phyloP scores from a whole-genome alignment of 2,797 vertebrate species.

The Rhinichthys osculus region DNA sequence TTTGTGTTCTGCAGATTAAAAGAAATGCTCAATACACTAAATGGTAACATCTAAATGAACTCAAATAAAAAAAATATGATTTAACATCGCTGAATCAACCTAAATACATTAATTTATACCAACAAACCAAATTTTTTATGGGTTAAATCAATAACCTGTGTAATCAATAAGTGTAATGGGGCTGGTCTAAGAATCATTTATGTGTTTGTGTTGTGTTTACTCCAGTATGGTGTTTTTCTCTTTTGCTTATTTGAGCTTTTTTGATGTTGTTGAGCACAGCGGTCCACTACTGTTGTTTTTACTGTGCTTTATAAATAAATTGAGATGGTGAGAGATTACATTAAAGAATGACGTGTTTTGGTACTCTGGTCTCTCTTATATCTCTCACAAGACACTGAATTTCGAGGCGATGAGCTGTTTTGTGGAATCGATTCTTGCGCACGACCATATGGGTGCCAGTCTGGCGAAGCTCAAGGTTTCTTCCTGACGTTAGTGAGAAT shows the following conservation, averaged over 20 bases:
- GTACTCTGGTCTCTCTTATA: background rate
- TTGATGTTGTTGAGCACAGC: background rate
- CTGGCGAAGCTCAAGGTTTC: constrained; percentile 13
- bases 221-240: background rate
- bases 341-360: background rate
- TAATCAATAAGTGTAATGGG: too few relatives aligned
- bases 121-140: too few relatives aligned
- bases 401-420: constrained; percentile 9
- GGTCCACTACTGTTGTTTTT: background rate
- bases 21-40: background rate
- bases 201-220: too few relatives aligned
- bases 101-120: too few relatives aligned
- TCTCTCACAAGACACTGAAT: background rate
- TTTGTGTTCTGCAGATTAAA: background rate
- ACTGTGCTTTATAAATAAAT: background rate
- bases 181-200: too few relatives aligned
- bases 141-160: too few relatives aligned
- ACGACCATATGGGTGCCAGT: constrained; percentile 13
- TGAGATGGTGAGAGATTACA: background rate
- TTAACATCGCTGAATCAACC: too few relatives aligned
- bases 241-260: background rate
- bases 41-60: background rate
- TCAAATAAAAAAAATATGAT: too few relatives aligned
- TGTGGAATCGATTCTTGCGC: background rate
- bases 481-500: constrained; percentile 1